Base-by-base conservation (phyloP, 2,888 invertebrate species). In the Cephonodes hylas region DNA sequence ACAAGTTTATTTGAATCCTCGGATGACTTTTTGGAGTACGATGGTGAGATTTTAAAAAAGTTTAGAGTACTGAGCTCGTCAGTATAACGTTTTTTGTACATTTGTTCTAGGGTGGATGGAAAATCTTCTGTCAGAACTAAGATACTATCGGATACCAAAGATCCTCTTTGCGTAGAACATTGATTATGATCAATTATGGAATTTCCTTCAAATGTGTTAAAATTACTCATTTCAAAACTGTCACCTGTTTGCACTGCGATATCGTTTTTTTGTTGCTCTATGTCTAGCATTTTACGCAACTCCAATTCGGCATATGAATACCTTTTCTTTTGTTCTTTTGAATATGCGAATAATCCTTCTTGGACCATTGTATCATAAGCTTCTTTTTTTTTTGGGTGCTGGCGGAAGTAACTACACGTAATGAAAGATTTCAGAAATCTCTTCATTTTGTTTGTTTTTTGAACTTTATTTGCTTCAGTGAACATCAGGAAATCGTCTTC, bases 291-390 rank as follows among this genome's bases (percentile, higher is more conserved):
- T 72, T 81, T 86, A 18, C 65, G 65, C 63, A 90, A 71, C 69
- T 89, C 89, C 15, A 80, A 60, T 69, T 88, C 78, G 7, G 84
- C 72, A 67, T 85, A 90, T 1, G 88, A 85, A 64, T 69, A 86
- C 44, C 69, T 67, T 65, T 68, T 72, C 22, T 63, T 70, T 56
- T 66, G 4, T 60, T 66, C 56, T 13, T 58, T 31, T 34, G 61
- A 44, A 10, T 65, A 56, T 5, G 46, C n/a, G 10, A 34, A 60
- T 34, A 58, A 61, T 56, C 31, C 65, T 60, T 57, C 23, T 63
- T 59, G 56, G 46, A 0, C 63, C 56, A 57, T 63, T 57, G 27
- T 64, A 61, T 3, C 31, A 44, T 53, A 53, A 3, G 53, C 53
- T 10, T 65, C 25, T 46, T 67, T 58, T 59, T 65, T 63, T 8